Evolutionary conservation across 1,140 invertebrate genomes (phyloP), one percentile per base, ranked within the genome.

Genomic region (Linepithema humile): DNA sequence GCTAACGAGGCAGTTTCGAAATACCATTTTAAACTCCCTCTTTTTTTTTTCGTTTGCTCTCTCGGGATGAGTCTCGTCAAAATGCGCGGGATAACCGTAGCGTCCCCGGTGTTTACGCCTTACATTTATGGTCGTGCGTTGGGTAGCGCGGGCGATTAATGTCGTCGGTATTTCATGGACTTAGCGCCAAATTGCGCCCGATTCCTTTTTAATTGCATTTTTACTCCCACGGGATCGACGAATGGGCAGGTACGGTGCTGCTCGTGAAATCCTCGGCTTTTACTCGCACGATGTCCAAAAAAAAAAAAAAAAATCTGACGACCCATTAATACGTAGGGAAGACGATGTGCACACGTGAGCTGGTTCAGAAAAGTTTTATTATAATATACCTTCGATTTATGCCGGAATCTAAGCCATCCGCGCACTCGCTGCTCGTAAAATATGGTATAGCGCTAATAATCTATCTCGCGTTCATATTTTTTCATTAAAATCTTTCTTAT

Each of bases 81-180:
- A 74, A 26, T 43, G 38, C 29, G 40, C 29, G 23, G 53, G 50
- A 82, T 82, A 73, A 82, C 29, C 67, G 53, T 74, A 50, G 53
- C 69, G 55, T 74, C 60, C 29, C 32, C 23, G 26, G 69, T 12
- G 55, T 82, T 74, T 82, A 82, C 69, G 78, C 5, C 26, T 73
- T 60, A 60, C 78, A 29, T 82, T 82, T 82, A 82, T 73, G 78
- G 60, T 60, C 67, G 78, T 57, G 67, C 50, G 40, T 26, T 53
- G 73, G 78, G 53, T 74, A 74, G 40, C 78, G 32, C 59, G 55
- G 59, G 32, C 82, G 72, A 83, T 83, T 83, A 83, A 83, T 59
- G 72, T 83, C 70, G 59, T 0, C 59, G 40, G 70, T 83, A 83
- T 83, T 75, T 83, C 82, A 83, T 83, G 57, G 72, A 77, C 59